These are phyloP conservation scores for Laupala kohalensis DNA, from an alignment of 1,140 invertebrate genomes.

Conservation along the genomic window DNA sequence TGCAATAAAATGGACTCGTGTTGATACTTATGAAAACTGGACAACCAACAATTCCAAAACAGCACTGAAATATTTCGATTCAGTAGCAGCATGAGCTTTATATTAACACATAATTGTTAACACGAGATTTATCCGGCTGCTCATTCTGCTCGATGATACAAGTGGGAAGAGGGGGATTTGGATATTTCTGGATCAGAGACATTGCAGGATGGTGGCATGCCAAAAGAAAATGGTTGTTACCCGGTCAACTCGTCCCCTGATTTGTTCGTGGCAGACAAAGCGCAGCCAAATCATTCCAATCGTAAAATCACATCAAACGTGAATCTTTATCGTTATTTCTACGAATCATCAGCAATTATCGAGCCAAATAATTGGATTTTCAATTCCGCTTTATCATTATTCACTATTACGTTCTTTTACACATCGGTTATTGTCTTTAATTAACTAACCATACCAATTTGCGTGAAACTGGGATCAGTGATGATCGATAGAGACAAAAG, in stretches of 20 bases:
- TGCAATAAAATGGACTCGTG: no score
- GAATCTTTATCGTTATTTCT: not conserved
- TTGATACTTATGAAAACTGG: not conserved
- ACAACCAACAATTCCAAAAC: not conserved
- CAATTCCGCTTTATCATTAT: not conserved
- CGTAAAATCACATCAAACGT: not conserved
- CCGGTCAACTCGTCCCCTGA: no score
- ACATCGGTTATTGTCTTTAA: no score
- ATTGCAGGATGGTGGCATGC: not conserved
- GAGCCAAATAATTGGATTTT: not conserved
- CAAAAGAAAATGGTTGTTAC: not conserved
- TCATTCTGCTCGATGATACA: not conserved
- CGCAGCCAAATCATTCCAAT: not conserved
- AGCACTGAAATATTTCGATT: not conserved
- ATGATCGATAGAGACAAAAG: no score
- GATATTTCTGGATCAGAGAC: not conserved
- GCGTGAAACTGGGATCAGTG: no score
- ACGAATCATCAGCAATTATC: not conserved
- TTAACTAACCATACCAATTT: no score
- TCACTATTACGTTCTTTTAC: not conserved
- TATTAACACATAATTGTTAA: not conserved
- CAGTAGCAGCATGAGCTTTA: not conserved
- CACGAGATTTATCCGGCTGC: not conserved
- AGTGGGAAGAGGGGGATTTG: no score
- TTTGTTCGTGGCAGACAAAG: no score